Conservation (phyloP, 1,140 invertebrate genomes). For the Heliothis subflexa region DNA sequence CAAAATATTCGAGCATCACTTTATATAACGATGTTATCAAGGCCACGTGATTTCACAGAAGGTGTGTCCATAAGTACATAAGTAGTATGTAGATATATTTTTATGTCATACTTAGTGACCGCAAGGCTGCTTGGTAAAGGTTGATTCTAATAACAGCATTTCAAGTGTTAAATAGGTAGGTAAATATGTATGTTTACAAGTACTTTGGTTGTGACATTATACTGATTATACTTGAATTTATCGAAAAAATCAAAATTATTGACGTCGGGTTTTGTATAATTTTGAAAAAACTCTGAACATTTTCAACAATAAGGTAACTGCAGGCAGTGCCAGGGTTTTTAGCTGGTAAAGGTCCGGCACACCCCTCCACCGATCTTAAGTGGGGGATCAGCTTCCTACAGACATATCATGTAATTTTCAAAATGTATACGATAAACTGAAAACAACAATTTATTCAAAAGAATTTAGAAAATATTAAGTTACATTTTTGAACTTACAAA, state of each 20-base stretch:
- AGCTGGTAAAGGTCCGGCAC: no score
- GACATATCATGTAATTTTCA: no score
- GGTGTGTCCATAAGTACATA: conserved; percentile 7
- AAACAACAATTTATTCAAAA: no score
- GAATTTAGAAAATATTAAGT: no score
- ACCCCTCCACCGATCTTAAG: no score
- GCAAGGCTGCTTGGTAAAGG: conserved; percentile 1
- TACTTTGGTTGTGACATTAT: background rate
- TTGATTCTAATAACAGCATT: conserved; percentile 6
- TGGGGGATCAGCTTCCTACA: no score
- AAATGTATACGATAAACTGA: no score
- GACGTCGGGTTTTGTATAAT: background rate
- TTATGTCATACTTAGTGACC: conserved; percentile 10
- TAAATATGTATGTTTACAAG: background rate
- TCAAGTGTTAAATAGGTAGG: background rate
- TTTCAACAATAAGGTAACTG: no score
- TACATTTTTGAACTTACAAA: no score
- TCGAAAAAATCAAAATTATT: background rate
- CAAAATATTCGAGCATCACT: background rate
- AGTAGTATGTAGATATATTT: conserved; percentile 10
- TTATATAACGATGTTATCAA: background rate
- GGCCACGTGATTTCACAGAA: background rate
- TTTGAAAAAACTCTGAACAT: no score
- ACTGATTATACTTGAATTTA: background rate
- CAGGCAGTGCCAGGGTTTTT: no score